phyloP scores from a whole-genome alignment of 2,888 invertebrate species.

The Callyntrura sp. region DNA sequence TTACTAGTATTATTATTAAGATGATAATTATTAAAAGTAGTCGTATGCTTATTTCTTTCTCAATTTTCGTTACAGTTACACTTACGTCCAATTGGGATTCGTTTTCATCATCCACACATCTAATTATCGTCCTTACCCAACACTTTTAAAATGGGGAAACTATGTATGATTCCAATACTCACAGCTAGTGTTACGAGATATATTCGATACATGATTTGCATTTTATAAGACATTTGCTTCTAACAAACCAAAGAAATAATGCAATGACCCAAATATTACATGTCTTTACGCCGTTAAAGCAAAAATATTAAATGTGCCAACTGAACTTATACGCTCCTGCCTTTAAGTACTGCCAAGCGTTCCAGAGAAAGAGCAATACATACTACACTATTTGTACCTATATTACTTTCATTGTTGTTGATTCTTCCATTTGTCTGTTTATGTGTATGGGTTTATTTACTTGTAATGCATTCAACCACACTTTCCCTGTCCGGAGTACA shows the following conservation, averaged over 20 bases:
- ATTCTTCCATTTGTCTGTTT: conserved; percentile 16
- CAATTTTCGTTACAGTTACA: too few relatives aligned
- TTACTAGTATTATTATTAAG: background rate
- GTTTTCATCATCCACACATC: too few relatives aligned
- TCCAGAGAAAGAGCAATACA: background rate
- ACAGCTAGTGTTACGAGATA: background rate
- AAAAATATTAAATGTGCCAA: conserved; percentile 18
- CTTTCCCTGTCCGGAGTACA: background rate
- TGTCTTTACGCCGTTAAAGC: background rate
- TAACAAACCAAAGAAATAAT: conserved; percentile 41
- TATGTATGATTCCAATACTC: too few relatives aligned
- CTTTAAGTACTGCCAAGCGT: conserved; percentile 2
- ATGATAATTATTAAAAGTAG: background rate
- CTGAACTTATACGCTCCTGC: background rate
- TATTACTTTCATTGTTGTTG: conserved; percentile 21
- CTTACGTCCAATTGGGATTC: too few relatives aligned
- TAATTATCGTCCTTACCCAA: background rate
- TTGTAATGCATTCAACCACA: background rate
- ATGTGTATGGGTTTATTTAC: background rate
- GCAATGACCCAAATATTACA: conserved; percentile 2
- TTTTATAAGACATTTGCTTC: background rate
- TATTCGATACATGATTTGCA: too few relatives aligned
- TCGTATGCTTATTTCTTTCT: background rate
- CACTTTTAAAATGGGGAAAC: too few relatives aligned
- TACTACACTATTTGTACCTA: background rate